Base-by-base conservation (phyloP, 2,888 invertebrate species). In the Eupithecia subumbrata region DNA sequence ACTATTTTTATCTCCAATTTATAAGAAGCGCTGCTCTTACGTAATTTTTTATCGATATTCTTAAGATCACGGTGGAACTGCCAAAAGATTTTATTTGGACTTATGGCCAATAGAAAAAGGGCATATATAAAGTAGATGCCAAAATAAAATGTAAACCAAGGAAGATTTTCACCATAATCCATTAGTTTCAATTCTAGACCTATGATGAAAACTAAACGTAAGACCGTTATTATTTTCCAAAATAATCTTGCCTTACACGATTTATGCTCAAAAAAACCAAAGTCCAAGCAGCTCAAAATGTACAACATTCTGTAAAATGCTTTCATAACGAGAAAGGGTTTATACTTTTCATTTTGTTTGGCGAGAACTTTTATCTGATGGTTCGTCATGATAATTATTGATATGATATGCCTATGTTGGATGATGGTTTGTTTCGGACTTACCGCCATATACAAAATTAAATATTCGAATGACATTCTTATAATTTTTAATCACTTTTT, bases 231-330 rank as follows among this genome's bases (percentile, higher is more conserved):
- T 52, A 48, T 1, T 52, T 37, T 66, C 52, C 37, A 40, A 16
- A 71, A n/a, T 43, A 30, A 1, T 66, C 22, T 60, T 71, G 22
- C 4, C 37, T 11, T 18, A 22, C 16, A 37, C 12, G 37, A 37
- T 70, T 43, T 45, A 37, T 69, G 76, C 40, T 79, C 79, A 12
- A 80, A 34, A 71, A 80, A 80, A 0, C 69, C 69, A 30, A 48
- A 69, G 18, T 69, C 69, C 16, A 69, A 69, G 16, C 30, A n/a
- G 45, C 69, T 45, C 0, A 48, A 18, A 9, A 69, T 5, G 7
- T 48, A 48, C 7, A 69, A 4, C 18, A 48, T 16, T 25, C 8
- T 22, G 30, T 48, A 69, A 45, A 69, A 69, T 18, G 34, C 34
- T 18, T 64, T 16, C 30, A 64, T 34, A 12, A 8, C 18, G 34